Percentiles rank a stretch among this genome's conserved stretches.
phyloP scores from a whole-genome alignment of 2,888 invertebrate species.

The Apotomis capreana region DNA sequence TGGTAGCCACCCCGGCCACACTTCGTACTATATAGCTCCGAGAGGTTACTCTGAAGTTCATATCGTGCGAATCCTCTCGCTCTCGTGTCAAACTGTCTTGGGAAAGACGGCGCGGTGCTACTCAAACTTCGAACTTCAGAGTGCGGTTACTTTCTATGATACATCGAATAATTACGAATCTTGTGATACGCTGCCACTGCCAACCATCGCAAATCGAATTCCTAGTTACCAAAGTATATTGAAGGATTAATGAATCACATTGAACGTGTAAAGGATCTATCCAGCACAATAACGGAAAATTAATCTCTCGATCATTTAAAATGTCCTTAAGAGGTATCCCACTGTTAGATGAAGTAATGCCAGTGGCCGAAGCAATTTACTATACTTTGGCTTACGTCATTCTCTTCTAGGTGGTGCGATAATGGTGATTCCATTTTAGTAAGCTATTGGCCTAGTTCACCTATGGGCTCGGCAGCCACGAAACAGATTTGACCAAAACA shows the following conservation, averaged over 20 bases:
- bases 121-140: too few relatives aligned
- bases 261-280: slow-evolving; percentile 14
- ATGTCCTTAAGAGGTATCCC: slow-evolving; percentile 62
- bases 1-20: too few relatives aligned
- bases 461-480: slow-evolving; percentile 68
- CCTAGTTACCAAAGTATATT: background rate
- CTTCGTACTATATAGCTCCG: too few relatives aligned
- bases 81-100: too few relatives aligned
- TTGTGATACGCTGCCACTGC: too few relatives aligned
- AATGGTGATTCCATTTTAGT: slow-evolving; percentile 75
- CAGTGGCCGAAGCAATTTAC: slow-evolving; percentile 61
- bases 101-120: too few relatives aligned
- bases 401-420: slow-evolving; percentile 59
- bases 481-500: slow-evolving; percentile 67
- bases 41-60: too few relatives aligned
- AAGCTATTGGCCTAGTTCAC: slow-evolving; percentile 67
- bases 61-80: too few relatives aligned
- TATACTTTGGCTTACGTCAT: slow-evolving; percentile 67
- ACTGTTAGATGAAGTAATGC: slow-evolving; percentile 62
- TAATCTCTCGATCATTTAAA: slow-evolving; percentile 57
- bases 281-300: slow-evolving; percentile 49
- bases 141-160: too few relatives aligned
- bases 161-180: too few relatives aligned
- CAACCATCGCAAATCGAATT: background rate
- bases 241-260: background rate